Base-by-base conservation (phyloP, 2,888 invertebrate species). In the Laothoe populi region DNA sequence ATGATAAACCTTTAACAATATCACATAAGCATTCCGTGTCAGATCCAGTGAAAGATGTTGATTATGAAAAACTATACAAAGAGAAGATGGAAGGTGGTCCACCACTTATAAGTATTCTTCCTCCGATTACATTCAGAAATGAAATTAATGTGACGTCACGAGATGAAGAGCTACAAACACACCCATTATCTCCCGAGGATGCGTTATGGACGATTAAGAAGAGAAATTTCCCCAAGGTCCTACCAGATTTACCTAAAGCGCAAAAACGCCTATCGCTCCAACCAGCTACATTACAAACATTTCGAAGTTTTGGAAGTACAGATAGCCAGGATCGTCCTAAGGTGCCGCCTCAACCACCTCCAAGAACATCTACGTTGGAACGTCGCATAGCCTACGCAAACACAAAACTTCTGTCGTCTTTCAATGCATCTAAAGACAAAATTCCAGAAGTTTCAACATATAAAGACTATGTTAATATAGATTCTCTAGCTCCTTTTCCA, bases 151-250 rank as follows among this genome's bases (percentile, higher is more conserved):
- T 97, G 0, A 97, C 97, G 0, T 95, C 95, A 57, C 92, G 95
- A 63, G 96, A 95, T 66, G 95, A 96, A 61, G 70, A 65, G 19
- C 75, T 82, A 16, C 67, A 82, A 62, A 73, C 83, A 13, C 73
- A 81, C 44, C 86, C 91, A 3, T 80, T 95, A 46, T 94, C 95
- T 7, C 94, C 95, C 0, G 96, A 95, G 74, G 96, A 97, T 79
- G 95, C 96, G 0, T 79, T 97, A 60, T 89, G 94, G 66, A 95
- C 95, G 38, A 96, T 97, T 48, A 95, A 96, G 81, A 93, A 96
- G 63, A 92, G 96, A 70, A 97, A 97, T 79, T 97, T 95, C 78
- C 97, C 97, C 0, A 97, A 97, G 93, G 97, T 97, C 0, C 81
- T 97, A 38, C 97, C 97, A n/a, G 97, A 97, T 83, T 94, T 96